These are phyloP conservation scores for Formicarius rufipectus DNA, from an alignment of 2,113 vertebrate species.

Conservation along the genomic window DNA sequence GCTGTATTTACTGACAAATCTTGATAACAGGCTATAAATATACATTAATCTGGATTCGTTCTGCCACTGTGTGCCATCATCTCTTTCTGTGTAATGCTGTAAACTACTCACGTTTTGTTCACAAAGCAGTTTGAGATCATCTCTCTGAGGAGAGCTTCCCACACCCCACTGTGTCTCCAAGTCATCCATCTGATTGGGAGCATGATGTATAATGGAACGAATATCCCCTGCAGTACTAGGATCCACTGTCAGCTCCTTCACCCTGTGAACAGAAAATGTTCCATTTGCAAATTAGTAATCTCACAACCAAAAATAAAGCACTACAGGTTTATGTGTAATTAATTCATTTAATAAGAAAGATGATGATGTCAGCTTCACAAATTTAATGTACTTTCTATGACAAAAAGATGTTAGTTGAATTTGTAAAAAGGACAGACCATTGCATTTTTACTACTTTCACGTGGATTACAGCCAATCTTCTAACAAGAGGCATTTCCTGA, in stretches of 20 bases:
- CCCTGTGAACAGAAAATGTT: slow-evolving; percentile 70
- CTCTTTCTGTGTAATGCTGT: background rate
- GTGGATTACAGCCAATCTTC: background rate
- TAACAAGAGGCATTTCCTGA: background rate
- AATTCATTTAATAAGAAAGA: slow-evolving; percentile 26
- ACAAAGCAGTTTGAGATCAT: slow-evolving; percentile 97
- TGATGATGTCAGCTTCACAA: slow-evolving; percentile 73
- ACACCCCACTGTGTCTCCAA: slow-evolving; percentile 96
- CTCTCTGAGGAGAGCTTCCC: slow-evolving; percentile 95
- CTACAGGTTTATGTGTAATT: background rate
- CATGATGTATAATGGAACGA: slow-evolving; percentile 80
- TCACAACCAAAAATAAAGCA: slow-evolving; percentile 11
- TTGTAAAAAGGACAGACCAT: background rate
- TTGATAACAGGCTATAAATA: background rate
- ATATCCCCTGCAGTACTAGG: slow-evolving; percentile 75
- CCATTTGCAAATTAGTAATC: slow-evolving; percentile 11
- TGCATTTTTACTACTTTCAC: background rate
- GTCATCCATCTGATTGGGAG: slow-evolving; percentile 88
- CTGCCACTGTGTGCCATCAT: background rate
- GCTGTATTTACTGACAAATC: background rate
- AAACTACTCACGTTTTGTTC: slow-evolving; percentile 92
- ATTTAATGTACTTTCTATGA: background rate
- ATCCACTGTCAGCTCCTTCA: slow-evolving; percentile 88
- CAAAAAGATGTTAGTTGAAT: background rate
- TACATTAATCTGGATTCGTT: background rate